Evolutionary conservation across 2,113 vertebrate species (phyloP).

Genomic region (Macaca nemestrina): DNA sequence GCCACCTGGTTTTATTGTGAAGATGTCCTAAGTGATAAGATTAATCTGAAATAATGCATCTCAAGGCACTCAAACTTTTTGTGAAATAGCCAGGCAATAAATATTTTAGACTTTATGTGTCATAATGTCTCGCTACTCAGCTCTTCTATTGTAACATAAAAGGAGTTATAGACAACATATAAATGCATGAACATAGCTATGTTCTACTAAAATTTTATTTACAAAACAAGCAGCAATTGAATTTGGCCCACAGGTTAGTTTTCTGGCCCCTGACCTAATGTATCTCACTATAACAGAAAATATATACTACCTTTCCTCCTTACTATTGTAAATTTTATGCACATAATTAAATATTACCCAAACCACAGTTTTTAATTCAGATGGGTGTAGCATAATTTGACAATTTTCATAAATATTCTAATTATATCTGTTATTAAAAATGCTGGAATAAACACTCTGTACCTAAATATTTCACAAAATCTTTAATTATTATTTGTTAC

Average conservation of each 20-base stretch:
- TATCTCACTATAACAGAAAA: not conserved
- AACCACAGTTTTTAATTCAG: not conserved
- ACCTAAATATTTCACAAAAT: not conserved
- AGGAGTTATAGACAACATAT: not conserved
- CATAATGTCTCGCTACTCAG: not conserved
- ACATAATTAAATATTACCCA: not conserved
- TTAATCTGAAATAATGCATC: not conserved
- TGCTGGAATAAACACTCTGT: not conserved
- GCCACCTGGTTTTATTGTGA: not conserved
- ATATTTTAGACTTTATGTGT: not conserved
- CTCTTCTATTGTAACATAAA: not conserved
- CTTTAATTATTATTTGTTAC: not conserved
- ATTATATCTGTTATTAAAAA: not conserved
- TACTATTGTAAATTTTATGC: not conserved
- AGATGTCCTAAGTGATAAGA: not conserved
- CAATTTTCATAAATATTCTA: not conserved
- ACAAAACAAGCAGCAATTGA: not conserved
- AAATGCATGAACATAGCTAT: not conserved
- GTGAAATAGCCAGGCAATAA: not conserved
- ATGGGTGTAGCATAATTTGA: not conserved
- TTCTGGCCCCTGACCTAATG: not conserved
- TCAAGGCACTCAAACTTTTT: not conserved
- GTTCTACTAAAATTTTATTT: not conserved
- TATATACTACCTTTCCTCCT: not conserved
- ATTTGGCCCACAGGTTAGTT: not conserved